Evolutionary conservation across 2,113 vertebrate genomes (phyloP).

Genomic region (Erinaceus europaeus): DNA sequence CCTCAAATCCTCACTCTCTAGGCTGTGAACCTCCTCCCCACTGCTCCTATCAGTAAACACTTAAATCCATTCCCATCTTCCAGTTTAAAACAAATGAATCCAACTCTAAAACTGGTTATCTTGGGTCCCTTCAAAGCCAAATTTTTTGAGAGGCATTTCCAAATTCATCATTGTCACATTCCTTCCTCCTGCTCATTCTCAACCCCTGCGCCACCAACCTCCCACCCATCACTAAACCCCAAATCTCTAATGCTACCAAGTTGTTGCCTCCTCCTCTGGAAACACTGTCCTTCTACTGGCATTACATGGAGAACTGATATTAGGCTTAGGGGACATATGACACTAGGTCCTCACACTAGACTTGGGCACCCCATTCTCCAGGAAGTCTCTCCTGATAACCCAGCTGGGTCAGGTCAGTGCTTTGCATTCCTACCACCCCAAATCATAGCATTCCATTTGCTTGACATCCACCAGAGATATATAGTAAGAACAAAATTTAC

Average conservation of each 20-base stretch:
- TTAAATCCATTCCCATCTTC: neutral
- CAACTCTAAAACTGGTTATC: neutral
- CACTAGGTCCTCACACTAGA: neutral
- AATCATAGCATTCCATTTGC: neutral
- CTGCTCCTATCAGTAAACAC: neutral
- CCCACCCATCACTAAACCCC: too few species aligned
- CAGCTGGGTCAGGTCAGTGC: neutral
- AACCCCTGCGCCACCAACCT: too few species aligned
- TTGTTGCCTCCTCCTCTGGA: neutral
- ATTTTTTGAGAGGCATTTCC: neutral
- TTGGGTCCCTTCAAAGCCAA: neutral
- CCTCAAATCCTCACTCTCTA: neutral
- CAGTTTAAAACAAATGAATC: neutral
- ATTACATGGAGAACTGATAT: neutral
- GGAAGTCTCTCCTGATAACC: neutral
- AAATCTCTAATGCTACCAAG: neutral
- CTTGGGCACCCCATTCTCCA: neutral
- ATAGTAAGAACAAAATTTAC: conserved; percentile 5
- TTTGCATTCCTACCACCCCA: conserved; percentile 21
- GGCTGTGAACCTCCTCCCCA: neutral
- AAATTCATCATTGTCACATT: neutral
- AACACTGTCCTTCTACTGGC: neutral
- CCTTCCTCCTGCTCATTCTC: neutral
- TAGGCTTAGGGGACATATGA: too few species aligned
- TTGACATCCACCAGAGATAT: neutral